Evolutionary conservation across 2,113 vertebrate species (phyloP), one percentile per base, ranked within the genome.

Genomic region (Pterocles orientalis): DNA sequence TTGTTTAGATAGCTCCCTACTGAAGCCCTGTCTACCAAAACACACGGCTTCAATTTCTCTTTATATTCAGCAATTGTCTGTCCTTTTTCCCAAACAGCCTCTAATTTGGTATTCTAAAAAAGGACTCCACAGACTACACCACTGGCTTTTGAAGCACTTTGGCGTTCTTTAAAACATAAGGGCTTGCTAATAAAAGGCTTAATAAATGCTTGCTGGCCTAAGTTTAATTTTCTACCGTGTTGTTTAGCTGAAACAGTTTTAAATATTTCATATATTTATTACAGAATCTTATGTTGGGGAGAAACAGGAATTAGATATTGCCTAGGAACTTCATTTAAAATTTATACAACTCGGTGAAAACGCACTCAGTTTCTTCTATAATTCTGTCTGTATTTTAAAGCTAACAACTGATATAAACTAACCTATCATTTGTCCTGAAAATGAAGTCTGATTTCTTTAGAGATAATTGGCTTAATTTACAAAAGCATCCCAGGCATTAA

Each of bases 1-100:
- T 72, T 89, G 77, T 81, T 71, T 89, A 96, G 43, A 73, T 86
- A 96, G 94, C 76, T 60, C 88, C 57, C 76, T 92, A 14, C 41
- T 61, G 23, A 77, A 58, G 21, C 64, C 6, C 23, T 61, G 20
- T 21, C 39, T 45, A 50, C 6, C 12, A 36, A 89, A 72, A 61
- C 18, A 45, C 5, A 11, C 13, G 19, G 20, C 34, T 76, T 81
- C 47, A 50, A 20, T 36, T 45, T 88, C 21, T 54, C 14, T 18
- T 58, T 29, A 23, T 33, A 36, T 48, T 75, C 26, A 64, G 33
- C 0, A 1, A 64, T 14, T 75, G 15, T 29, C 34, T 64, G 53
- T 48, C 39, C 6, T 86, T 78, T 50, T 82, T 33, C 33, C 33
- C 14, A 45, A 72, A 34, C 47, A 77, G 36, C 4, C 47, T 25